phyloP scores from a whole-genome alignment of 2,888 invertebrate genomes.

The Pristionchus maxplancki region DNA sequence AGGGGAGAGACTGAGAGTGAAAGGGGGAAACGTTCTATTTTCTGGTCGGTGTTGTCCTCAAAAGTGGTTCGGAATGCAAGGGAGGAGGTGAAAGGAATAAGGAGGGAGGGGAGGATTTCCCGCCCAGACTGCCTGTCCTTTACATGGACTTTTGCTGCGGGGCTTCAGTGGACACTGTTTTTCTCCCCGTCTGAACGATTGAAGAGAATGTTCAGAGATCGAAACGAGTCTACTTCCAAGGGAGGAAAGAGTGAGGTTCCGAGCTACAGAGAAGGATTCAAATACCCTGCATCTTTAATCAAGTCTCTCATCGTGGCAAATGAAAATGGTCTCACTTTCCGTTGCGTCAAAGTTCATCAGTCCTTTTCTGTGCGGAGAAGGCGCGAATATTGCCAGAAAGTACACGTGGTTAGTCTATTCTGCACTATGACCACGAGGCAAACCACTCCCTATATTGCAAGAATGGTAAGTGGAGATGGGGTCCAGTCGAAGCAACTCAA shows the following conservation, averaged over 20 bases:
- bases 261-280: not conserved
- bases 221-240: too few relatives aligned
- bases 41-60: not conserved
- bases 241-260: too few relatives aligned
- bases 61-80: not conserved
- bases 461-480: not conserved
- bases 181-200: not conserved
- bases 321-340: not conserved
- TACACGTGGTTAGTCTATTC: not conserved
- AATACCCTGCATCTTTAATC: not conserved
- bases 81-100: not conserved
- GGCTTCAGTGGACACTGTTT: not conserved
- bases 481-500: not conserved
- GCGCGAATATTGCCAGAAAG: not conserved
- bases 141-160: not conserved
- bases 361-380: not conserved
- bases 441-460: not conserved
- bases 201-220: not conserved
- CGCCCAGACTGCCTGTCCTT: not conserved
- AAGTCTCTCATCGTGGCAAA: not conserved
- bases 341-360: not conserved
- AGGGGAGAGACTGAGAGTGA: constrained; percentile 4
- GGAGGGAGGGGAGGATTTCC: not conserved
- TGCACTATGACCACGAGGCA: not conserved
- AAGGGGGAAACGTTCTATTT: constrained; percentile 34